Percentiles rank a stretch among this genome's conserved stretches.
Conservation (phyloP, 2,113 vertebrate species). For the Gymnorhina tibicen region DNA sequence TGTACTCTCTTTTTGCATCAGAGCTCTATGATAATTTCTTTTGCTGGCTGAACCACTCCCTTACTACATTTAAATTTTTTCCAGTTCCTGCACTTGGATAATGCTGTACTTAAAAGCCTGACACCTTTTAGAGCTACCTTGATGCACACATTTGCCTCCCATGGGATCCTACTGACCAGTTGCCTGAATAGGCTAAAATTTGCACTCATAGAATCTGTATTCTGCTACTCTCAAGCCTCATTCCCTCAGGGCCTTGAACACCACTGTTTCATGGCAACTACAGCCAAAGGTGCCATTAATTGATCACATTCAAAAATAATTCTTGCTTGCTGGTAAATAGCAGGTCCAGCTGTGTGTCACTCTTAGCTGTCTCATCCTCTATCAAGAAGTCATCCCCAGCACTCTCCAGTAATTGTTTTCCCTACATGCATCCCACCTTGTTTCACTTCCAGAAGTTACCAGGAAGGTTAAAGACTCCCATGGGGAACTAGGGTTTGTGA, state of each 20-base stretch:
- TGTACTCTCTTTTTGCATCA: not conserved
- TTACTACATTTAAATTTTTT: not conserved
- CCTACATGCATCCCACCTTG: not conserved
- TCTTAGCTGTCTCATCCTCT: not conserved
- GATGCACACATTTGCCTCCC: not conserved
- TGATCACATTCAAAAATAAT: not conserved
- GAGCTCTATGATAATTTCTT: not conserved
- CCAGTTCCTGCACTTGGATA: not conserved
- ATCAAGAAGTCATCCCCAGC: not conserved
- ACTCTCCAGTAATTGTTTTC: not conserved
- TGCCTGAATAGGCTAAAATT: not conserved
- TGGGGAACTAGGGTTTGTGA: not conserved
- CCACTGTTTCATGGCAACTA: not conserved
- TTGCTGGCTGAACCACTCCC: not conserved
- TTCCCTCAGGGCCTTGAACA: not conserved
- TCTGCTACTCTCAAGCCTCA: not conserved
- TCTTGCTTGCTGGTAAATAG: not conserved
- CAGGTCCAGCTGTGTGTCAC: not conserved
- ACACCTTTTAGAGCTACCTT: not conserved
- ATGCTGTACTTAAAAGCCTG: not conserved
- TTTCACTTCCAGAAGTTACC: not conserved
- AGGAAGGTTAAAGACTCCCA: not conserved
- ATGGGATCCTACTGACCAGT: not conserved
- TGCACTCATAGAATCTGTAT: not conserved
- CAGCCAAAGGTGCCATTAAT: not conserved